phyloP scores from a whole-genome alignment of 2,888 invertebrate species.

The Trichopria drosophilae region DNA sequence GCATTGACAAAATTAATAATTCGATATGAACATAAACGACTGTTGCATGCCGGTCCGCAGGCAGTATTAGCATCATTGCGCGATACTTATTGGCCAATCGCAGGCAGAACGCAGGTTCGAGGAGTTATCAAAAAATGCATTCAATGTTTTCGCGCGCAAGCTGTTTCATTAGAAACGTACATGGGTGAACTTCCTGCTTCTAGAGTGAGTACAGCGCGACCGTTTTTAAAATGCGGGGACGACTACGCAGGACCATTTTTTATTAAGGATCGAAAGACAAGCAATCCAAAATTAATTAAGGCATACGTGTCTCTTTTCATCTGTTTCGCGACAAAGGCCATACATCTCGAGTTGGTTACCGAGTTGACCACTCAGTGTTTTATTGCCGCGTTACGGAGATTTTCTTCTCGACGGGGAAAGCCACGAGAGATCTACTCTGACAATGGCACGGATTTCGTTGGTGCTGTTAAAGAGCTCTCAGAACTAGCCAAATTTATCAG shows the following conservation, averaged over 20 bases:
- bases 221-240: too few species aligned
- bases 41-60: too few species aligned
- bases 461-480: neutral
- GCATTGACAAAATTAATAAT: too few species aligned
- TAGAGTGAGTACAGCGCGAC: neutral
- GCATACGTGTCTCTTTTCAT: slow-evolving; percentile 1
- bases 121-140: neutral
- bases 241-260: too few species aligned
- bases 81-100: too few species aligned
- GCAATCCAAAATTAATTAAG: neutral
- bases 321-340: slow-evolving; percentile 1
- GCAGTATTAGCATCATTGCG: too few species aligned
- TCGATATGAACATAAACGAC: too few species aligned
- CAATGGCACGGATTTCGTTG: neutral
- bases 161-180: too few species aligned
- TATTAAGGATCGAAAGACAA: neutral
- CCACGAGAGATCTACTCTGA: neutral
- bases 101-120: too few species aligned
- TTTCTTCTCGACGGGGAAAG: neutral
- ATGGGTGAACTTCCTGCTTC: neutral
- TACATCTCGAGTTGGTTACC: slow-evolving; percentile 7
- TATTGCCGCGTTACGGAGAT: neutral
- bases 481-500: too few species aligned
- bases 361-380: neutral
- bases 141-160: neutral